Evolutionary conservation across 2,113 vertebrate genomes (phyloP).

Genomic region (Junco hyemalis): DNA sequence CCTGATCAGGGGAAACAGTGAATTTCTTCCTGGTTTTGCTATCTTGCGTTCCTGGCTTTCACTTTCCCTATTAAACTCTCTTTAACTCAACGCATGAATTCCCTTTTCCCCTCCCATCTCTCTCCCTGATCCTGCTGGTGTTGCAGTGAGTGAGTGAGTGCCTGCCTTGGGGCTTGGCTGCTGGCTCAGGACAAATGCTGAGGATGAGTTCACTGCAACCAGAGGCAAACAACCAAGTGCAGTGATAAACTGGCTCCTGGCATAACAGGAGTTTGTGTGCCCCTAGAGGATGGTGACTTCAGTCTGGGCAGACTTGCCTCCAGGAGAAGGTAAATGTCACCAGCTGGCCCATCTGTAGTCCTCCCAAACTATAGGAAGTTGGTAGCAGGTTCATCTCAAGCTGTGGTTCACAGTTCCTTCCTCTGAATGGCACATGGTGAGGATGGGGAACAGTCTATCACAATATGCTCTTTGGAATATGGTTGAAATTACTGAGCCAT

Average conservation of each 20-base stretch:
- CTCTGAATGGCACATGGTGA: not conserved
- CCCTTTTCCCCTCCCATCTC: not conserved
- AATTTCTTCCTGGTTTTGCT: not conserved
- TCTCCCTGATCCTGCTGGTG: not conserved
- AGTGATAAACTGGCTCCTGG: not conserved
- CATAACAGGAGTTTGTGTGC: not conserved
- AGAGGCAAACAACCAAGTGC: not conserved
- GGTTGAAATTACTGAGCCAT: not conserved
- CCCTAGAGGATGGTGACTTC: not conserved
- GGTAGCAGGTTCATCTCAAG: not conserved
- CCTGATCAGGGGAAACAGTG: not conserved
- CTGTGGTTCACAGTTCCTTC: not conserved
- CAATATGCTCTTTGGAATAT: not conserved
- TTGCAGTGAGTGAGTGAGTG: rapidly evolving
- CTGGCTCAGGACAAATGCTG: not conserved
- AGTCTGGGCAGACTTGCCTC: not conserved
- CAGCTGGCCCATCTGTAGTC: not conserved
- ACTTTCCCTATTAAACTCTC: not conserved
- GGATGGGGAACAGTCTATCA: not conserved
- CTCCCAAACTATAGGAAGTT: not conserved
- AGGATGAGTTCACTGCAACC: not conserved
- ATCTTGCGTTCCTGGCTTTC: not conserved
- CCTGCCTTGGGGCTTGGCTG: not conserved
- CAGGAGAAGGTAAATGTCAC: not conserved
- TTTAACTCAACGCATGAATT: not conserved